phyloP scores from a whole-genome alignment of 2,113 vertebrate species.

The Physeter macrocephalus region DNA sequence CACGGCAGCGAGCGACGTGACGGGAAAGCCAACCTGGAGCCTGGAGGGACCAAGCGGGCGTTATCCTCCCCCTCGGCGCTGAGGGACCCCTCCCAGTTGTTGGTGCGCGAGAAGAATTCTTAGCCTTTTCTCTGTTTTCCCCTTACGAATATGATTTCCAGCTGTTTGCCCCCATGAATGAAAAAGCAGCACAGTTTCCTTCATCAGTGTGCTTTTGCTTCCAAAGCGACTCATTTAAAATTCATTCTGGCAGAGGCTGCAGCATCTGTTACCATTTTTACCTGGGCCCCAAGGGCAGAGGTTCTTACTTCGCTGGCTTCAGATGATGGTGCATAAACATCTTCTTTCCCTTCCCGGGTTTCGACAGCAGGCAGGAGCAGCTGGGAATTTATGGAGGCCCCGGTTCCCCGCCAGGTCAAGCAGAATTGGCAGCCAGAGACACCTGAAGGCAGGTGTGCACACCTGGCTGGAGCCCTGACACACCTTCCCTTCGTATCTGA shows the following conservation, averaged over 20 bases:
- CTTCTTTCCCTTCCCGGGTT: conserved; percentile 40
- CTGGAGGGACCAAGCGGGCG: conserved; percentile 5
- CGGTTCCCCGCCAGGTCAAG: conserved; percentile 52
- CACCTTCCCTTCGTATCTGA: rapidly evolving
- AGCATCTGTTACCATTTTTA: conserved; percentile 73
- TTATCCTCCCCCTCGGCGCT: conserved; percentile 54
- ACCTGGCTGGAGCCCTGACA: neutral
- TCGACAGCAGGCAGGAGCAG: conserved; percentile 55
- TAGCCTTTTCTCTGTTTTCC: conserved; percentile 42
- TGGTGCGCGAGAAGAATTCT: conserved; percentile 52
- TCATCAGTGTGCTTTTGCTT: conserved; percentile 65
- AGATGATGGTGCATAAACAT: neutral
- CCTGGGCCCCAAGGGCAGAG: conserved; percentile 74
- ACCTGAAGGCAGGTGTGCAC: conserved; percentile 37
- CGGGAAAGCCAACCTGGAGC: conserved; percentile 25
- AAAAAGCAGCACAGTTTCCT: conserved; percentile 29
- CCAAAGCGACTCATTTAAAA: conserved; percentile 71
- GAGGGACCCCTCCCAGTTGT: conserved; percentile 1
- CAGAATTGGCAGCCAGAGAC: conserved; percentile 57
- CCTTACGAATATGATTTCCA: conserved; percentile 53
- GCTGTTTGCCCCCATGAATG: conserved; percentile 53
- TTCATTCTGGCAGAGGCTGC: conserved; percentile 56
- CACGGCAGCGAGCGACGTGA: neutral
- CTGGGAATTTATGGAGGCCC: conserved; percentile 26
- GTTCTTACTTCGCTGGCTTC: conserved; percentile 44